phyloP scores from a whole-genome alignment of 2,888 invertebrate genomes.

The Thyatira batis region DNA sequence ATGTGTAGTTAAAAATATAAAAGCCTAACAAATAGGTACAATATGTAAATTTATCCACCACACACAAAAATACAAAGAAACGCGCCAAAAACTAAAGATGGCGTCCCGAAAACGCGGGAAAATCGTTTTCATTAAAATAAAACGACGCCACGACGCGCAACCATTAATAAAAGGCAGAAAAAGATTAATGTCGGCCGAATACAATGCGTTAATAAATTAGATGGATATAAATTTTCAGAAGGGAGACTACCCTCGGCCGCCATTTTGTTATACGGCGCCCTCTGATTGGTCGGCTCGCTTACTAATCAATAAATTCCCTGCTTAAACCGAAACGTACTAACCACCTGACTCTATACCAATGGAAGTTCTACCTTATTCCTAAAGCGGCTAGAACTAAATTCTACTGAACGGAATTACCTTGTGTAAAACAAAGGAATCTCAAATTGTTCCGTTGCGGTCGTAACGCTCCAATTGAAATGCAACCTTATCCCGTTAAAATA shows the following conservation, averaged over 20 bases:
- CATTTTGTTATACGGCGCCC: constrained; percentile 56
- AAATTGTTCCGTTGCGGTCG: neutral
- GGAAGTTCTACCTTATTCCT: neutral
- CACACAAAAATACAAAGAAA: constrained; percentile 26
- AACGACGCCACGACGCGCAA: constrained; percentile 47
- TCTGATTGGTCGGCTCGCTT: constrained; percentile 64
- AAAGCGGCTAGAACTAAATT: neutral
- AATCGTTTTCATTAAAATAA: constrained; percentile 78
- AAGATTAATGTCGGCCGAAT: constrained; percentile 76
- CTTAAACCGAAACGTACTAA: constrained; percentile 30
- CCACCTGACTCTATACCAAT: neutral
- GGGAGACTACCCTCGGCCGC: constrained; percentile 68
- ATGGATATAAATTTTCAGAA: constrained; percentile 63
- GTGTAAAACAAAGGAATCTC: constrained; percentile 3
- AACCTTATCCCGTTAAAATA: neutral
- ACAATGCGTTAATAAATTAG: constrained; percentile 81
- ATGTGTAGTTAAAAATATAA: too few relatives aligned
- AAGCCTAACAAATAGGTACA: too few relatives aligned
- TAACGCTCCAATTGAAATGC: neutral
- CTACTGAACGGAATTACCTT: neutral
- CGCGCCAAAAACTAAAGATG: constrained; percentile 54
- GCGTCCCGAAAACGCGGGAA: constrained; percentile 54
- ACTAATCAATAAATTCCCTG: constrained; percentile 66
- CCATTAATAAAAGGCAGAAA: constrained; percentile 78
- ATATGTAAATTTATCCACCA: neutral